phyloP scores from a whole-genome alignment of 2,113 vertebrate species.

The Lepus timidus region DNA sequence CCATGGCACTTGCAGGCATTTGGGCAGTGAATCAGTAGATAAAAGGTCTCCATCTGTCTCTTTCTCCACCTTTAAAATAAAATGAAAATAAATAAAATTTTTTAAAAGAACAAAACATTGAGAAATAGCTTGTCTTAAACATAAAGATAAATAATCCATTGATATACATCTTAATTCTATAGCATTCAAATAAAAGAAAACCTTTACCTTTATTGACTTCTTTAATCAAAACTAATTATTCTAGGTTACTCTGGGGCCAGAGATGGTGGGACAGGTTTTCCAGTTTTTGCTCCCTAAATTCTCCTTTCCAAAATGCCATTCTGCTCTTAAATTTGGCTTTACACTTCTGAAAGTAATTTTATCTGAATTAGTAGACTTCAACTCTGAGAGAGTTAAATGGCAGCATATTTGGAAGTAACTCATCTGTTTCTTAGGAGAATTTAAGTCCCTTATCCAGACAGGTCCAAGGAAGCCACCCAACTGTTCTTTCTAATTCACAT shows the following conservation, averaged over 20 bases:
- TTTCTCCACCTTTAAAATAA: too few species aligned
- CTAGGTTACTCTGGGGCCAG: neutral
- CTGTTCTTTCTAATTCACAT: neutral
- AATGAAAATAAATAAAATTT: too few species aligned
- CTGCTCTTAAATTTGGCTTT: constrained; percentile 41
- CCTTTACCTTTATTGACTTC: constrained; percentile 27
- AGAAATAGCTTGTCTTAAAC: too few species aligned
- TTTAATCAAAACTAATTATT: constrained; percentile 21
- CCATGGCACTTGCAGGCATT: too few species aligned
- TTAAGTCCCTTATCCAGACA: constrained; percentile 16
- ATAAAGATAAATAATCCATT: constrained; percentile 6
- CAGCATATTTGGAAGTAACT: neutral
- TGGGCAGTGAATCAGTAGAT: too few species aligned
- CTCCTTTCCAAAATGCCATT: neutral
- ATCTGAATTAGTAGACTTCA: constrained; percentile 1
- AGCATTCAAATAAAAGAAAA: neutral
- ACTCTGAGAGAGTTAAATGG: neutral
- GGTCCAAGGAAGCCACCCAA: neutral
- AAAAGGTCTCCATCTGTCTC: too few species aligned
- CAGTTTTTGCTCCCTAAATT: constrained; percentile 18
- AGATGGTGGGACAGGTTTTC: neutral
- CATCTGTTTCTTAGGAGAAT: constrained; percentile 40
- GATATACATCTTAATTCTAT: neutral
- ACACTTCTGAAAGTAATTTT: constrained; percentile 54
- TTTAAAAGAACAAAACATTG: too few species aligned